Evolutionary conservation across 2,888 invertebrate species (phyloP).

Genomic region (Digitonthophagus gazella): DNA sequence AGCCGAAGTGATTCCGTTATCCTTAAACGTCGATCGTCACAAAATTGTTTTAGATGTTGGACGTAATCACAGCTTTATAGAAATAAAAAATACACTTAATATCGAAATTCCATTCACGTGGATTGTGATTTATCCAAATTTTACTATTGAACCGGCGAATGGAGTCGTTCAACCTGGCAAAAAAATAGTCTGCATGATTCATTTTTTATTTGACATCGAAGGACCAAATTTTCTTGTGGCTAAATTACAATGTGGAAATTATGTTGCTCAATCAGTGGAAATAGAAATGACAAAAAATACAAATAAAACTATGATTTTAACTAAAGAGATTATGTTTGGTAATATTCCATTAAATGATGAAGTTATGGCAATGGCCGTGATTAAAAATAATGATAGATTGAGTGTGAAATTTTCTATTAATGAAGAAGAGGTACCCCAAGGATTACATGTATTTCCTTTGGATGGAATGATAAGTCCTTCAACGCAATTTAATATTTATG

Average conservation of each 20-base stretch:
- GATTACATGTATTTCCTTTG: too few species aligned
- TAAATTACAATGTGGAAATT: neutral
- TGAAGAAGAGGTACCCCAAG: too few species aligned
- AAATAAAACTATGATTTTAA: neutral
- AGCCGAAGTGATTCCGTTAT: neutral
- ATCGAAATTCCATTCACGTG: neutral
- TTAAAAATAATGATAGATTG: too few species aligned
- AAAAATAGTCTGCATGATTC: neutral
- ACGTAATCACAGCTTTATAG: neutral
- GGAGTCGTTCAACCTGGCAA: neutral
- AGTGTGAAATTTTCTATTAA: neutral
- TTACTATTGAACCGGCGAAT: neutral
- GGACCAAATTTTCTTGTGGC: neutral
- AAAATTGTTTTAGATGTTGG: neutral
- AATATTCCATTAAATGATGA: neutral
- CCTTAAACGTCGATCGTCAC: neutral
- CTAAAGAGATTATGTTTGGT: neutral
- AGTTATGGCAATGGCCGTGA: neutral
- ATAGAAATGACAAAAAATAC: neutral
- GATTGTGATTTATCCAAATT: neutral
- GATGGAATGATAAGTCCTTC: neutral
- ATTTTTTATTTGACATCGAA: neutral
- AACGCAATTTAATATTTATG: neutral
- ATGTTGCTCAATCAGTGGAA: neutral
- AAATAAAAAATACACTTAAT: neutral